Evolutionary conservation across 30 jellyfish, hydroid and myxozoan species (phyloP).

Genomic region (Mastigias papua): DNA sequence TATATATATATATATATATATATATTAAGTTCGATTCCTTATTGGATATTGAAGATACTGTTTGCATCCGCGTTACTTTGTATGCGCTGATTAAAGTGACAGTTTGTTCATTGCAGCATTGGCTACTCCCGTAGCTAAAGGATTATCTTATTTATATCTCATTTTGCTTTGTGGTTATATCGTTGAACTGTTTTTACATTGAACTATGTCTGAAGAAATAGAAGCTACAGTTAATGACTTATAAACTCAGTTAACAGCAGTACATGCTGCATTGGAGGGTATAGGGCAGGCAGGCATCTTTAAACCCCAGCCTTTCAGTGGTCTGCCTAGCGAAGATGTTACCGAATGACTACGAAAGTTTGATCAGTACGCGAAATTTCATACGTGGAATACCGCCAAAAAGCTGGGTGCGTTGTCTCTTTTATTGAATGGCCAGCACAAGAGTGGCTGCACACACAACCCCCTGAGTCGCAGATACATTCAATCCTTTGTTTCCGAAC

Average conservation of each 20-base stretch:
- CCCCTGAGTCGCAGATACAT: too few species aligned
- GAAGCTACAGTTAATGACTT: slow-evolving; percentile 41
- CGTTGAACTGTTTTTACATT: background rate
- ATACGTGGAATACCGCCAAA: slow-evolving; percentile 25
- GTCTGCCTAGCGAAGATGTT: slow-evolving; percentile 28
- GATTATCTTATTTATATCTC: background rate
- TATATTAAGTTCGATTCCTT: background rate
- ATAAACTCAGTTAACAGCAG: slow-evolving; percentile 33
- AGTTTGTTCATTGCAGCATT: background rate
- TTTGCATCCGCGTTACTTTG: background rate
- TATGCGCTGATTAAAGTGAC: background rate
- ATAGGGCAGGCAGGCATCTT: slow-evolving; percentile 39
- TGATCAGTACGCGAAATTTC: slow-evolving; percentile 16
- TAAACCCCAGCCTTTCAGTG: slow-evolving; percentile 33
- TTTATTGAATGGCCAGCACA: slow-evolving; percentile 45
- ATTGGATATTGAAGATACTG: background rate
- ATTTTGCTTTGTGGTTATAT: background rate
- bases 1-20: too few species aligned
- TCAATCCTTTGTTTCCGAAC: too few species aligned
- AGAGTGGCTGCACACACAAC: slow-evolving; percentile 29
- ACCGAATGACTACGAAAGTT: slow-evolving; percentile 18
- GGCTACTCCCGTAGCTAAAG: background rate
- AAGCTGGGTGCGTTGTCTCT: slow-evolving; percentile 20
- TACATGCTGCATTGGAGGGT: slow-evolving; percentile 55
- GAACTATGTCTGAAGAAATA: slow-evolving; percentile 29